Base-by-base conservation (phyloP, 2,113 vertebrate species). In the Cathartes aura region DNA sequence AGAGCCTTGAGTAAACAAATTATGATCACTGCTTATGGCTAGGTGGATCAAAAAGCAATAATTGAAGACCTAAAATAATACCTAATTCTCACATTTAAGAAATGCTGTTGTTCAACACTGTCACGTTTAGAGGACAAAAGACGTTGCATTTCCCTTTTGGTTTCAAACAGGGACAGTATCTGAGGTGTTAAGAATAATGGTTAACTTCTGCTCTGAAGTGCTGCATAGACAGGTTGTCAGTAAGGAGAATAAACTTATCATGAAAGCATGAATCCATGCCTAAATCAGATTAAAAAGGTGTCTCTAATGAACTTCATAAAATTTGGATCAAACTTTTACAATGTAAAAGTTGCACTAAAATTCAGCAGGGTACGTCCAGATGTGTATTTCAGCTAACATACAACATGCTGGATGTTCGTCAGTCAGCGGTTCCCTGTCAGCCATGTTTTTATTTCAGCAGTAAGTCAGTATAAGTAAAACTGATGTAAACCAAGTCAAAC, bases 331-430 rank as follows among this genome's bases (percentile, higher is more conserved):
- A 29, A 52, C 66, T 66, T 38, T 30, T 66, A 11, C 20, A 34
- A 29, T 40, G 27, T 66, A 24, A 10, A 52, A 58, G 34, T 3
- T 38, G 67, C 52, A 32, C 23, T 45, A 4, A 19, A 47, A 23
- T 66, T 52, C 12, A 4, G 2, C 50, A 20, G 32, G 23, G 19
- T 14, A 22, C 52, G 67, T 45, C 52, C 29, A n/a, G 53, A 2
- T 21, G 19, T 6, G 0, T 24, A 2, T 29, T 67, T 40, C 60
- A 23, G 42, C 18, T 7, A 12, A 17, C 0, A 2, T 48, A 12
- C 0, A 2, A 18, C 29, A 3, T 66, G 58, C 45, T 66, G 34
- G 66, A 12, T 6, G 43, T 32, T 52, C 36, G 2, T 48, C 42
- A 12, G 22, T 29, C 66, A 20, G 5, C 3, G 2, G n/a, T 38